These are phyloP conservation scores for Apostichopus japonicus DNA, from an alignment of 35 echinoderm and acorn worm genomes.

Conservation along the genomic window DNA sequence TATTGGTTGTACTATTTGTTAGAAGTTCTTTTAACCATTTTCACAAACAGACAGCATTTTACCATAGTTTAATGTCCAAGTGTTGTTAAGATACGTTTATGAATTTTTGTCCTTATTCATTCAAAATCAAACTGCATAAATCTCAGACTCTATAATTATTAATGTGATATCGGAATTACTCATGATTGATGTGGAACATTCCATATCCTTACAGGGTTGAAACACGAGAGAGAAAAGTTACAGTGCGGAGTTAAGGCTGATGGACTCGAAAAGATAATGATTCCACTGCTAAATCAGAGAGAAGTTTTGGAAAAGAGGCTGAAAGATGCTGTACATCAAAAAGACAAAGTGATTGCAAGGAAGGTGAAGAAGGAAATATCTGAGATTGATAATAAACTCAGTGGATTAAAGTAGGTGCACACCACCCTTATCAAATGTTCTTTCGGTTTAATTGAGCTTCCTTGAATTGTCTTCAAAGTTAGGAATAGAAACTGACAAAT, in stretches of 20 bases:
- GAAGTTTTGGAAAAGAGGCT: slow-evolving; percentile 33
- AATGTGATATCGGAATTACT: no score
- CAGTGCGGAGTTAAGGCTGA: slow-evolving; percentile 46
- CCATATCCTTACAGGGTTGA: neutral
- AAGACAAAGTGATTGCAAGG: neutral
- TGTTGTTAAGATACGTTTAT: no score
- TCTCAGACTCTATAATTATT: no score
- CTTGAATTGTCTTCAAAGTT: neutral
- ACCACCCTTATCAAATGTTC: neutral
- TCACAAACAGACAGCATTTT: no score
- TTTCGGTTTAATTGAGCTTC: neutral
- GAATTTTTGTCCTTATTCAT: no score
- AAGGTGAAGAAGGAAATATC: neutral
- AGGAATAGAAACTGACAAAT: no score
- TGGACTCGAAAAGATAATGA: slow-evolving; percentile 35
- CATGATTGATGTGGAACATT: no score
- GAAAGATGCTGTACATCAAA: neutral
- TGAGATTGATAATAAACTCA: slow-evolving; percentile 21
- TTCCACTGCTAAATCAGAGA: slow-evolving; percentile 27
- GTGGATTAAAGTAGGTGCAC: slow-evolving; percentile 3
- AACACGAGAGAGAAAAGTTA: slow-evolving; percentile 7
- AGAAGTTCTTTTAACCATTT: no score
- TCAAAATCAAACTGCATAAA: no score
- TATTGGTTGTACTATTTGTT: no score
- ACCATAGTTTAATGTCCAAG: no score